These are phyloP conservation scores for Unio pictorum DNA, from an alignment of 2,888 invertebrate species.

Conservation along the genomic window DNA sequence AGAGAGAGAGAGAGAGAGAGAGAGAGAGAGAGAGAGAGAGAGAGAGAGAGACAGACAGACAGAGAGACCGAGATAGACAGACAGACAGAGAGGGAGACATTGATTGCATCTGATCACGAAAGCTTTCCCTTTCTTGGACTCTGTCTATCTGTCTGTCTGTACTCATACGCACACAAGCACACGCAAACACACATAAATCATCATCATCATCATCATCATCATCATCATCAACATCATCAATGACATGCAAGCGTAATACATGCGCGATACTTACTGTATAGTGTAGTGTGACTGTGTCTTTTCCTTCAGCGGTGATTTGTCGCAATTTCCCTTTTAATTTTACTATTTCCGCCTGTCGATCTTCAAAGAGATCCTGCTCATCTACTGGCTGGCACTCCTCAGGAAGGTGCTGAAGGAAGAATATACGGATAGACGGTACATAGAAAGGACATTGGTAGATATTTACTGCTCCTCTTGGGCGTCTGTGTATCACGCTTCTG, in stretches of 20 bases:
- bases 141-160: no score
- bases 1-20: not conserved
- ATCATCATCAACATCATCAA: no score
- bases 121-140: no score
- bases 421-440: not conserved
- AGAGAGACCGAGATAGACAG: no score
- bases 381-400: slow-evolving; percentile 19
- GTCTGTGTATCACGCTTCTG: no score
- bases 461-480: no score
- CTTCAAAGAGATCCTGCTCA: slow-evolving; percentile 28
- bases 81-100: no score
- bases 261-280: slow-evolving; percentile 16
- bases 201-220: no score
- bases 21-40: not conserved
- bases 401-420: slow-evolving; percentile 21
- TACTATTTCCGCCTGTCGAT: slow-evolving; percentile 20
- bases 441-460: no score
- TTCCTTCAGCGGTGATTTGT: slow-evolving; percentile 20
- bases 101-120: no score
- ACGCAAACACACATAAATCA: no score
- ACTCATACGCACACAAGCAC: no score
- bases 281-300: slow-evolving; percentile 25
- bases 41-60: not conserved
- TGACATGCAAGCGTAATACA: not conserved
- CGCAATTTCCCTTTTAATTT: slow-evolving; percentile 12